Evolutionary conservation across 2,113 vertebrate species (phyloP), one percentile per base, ranked within the genome.

Genomic region (Rhegmatorhina hoffmannsi): DNA sequence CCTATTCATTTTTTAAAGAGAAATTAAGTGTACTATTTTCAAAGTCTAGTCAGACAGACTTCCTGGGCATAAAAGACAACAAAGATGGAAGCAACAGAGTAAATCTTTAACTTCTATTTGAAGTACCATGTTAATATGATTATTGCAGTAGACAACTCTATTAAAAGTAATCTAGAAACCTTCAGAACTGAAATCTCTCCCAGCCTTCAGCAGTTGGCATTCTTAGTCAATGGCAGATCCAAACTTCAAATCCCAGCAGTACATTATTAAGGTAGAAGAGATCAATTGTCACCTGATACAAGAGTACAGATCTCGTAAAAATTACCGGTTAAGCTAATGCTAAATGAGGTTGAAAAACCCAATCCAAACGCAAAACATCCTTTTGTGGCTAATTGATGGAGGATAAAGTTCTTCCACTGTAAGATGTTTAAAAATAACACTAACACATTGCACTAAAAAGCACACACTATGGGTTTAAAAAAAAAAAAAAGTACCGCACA

Each of bases 281-380:
- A 55, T 2, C 7, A 0, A 60, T 9, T 72, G 23, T 47, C 0
- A 0, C 9, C 26, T 47, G 29, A 84, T 17, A 60, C 3, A 46
- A 55, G 33, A 59, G 17, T 17, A n/a, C 29, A 79, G 64, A 64
- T 56, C 49, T 34, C 56, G 20, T 76, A 76, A 64, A 64, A 76
- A 76, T 10, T 17, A 56, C 83, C 70, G 10, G 7, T 63, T 63
- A 68, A 46, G 34, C 6, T 58, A 55, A 31, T n/a, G 8, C 46
- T 62, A 83, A 82, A 80, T 19, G 18, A 76, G 28, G 20, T 14
- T 17, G 18, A 34, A 36, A 16, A 72, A 16, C 12, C 9, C 20
- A 34, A 40, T 10, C 7, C 47, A 38, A 49, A 11, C 3, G 7
- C 21, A 55, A 49, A 62, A 26, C 43, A 78, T 47, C 38, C 29